These are phyloP conservation scores for Diabrotica undecimpunctata DNA, from an alignment of 1,140 invertebrate genomes.

Conservation along the genomic window DNA sequence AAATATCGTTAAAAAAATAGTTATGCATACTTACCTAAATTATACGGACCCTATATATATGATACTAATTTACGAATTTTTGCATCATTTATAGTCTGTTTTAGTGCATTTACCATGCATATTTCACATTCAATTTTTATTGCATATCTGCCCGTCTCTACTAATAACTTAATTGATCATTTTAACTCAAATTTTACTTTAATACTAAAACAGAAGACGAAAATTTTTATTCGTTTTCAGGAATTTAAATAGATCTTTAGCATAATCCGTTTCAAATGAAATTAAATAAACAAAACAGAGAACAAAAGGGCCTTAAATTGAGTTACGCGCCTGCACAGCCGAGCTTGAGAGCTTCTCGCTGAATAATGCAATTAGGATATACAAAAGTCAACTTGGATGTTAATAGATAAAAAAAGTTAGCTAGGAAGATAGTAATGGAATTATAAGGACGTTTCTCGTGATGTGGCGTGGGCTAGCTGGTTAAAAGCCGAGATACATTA, in stretches of 20 bases:
- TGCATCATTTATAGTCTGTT: no score
- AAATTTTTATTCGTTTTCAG: no score
- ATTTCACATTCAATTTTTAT: no score
- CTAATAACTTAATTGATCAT: not conserved
- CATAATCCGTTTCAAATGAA: constrained; percentile 16
- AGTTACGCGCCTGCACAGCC: constrained; percentile 8
- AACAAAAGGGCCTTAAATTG: constrained; percentile 15
- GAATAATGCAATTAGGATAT: constrained; percentile 39
- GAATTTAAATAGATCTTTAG: not conserved
- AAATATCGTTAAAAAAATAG: no score
- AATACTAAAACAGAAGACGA: no score
- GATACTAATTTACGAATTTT: no score
- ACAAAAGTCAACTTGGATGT: constrained; percentile 37
- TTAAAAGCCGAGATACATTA: not conserved
- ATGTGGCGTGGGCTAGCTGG: constrained; percentile 23
- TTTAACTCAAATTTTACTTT: no score
- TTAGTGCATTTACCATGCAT: no score
- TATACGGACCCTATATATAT: no score
- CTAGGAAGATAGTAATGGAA: constrained; percentile 42
- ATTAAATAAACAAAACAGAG: constrained; percentile 18
- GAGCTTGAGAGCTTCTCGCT: constrained; percentile 25
- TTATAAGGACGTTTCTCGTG: constrained; percentile 38
- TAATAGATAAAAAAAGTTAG: constrained; percentile 43
- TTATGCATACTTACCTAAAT: no score
- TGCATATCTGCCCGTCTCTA: not conserved